These are phyloP conservation scores for Tetropium fuscum DNA, from an alignment of 2,888 invertebrate genomes.

Conservation along the genomic window DNA sequence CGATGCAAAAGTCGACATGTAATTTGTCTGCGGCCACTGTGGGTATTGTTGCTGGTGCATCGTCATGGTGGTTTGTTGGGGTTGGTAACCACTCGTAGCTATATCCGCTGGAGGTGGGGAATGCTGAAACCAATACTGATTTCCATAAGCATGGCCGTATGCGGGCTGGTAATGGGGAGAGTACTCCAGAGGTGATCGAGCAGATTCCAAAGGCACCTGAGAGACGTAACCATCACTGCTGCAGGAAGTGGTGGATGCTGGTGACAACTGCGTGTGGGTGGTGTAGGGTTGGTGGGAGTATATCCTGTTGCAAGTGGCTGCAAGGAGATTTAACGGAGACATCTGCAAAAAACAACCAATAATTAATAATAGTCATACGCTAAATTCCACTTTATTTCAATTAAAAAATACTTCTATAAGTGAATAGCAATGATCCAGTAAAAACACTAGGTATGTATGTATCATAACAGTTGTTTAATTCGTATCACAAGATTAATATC, in stretches of 20 bases:
- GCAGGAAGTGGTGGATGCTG: conserved; percentile 60
- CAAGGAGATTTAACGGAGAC: conserved; percentile 60
- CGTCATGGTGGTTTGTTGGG: conserved; percentile 66
- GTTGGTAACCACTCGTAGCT: conserved; percentile 61
- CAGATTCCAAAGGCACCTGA: conserved; percentile 58
- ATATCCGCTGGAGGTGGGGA: conserved; percentile 63
- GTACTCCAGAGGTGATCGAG: conserved; percentile 59
- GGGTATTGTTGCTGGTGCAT: conserved; percentile 66
- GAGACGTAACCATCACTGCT: conserved; percentile 60
- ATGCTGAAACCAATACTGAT: conserved; percentile 63
- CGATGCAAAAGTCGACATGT: conserved; percentile 60
- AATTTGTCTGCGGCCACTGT: conserved; percentile 66
- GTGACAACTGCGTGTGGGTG: conserved; percentile 60
- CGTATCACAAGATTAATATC: conserved; percentile 9
- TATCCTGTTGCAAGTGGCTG: conserved; percentile 60
- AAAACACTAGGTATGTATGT: background rate
- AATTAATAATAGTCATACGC: background rate
- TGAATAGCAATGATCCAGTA: conserved; percentile 4
- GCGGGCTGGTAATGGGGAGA: conserved; percentile 61
- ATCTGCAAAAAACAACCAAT: conserved; percentile 56
- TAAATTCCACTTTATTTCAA: background rate
- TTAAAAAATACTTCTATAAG: background rate
- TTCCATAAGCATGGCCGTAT: conserved; percentile 54
- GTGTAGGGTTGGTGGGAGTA: conserved; percentile 57
- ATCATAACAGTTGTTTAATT: conserved; percentile 8